Evolutionary conservation across 2,888 invertebrate species (phyloP), one percentile per base, ranked within the genome.

Genomic region (Drosophila trichaetosa): DNA sequence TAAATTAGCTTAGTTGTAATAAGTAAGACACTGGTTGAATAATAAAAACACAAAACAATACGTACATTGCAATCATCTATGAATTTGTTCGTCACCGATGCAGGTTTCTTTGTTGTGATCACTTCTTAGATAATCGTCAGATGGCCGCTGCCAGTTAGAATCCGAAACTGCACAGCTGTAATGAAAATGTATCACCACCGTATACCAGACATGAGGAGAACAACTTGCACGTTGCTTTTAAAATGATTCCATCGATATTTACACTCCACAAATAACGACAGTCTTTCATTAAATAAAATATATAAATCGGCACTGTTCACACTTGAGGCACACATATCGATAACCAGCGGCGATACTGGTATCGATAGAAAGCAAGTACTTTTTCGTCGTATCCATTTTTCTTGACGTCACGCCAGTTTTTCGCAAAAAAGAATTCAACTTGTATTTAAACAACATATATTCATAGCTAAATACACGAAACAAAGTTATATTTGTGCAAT

Each of bases 331-430:
- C 18, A 42, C 16, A 18, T 27, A 68, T 75, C 70, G 70, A 75
- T 68, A 54, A 7, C 4, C 10, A 16, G 16, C 36, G 4, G 13
- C 36, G 6, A 48, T 51, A 29, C 16, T 11, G 11, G 10, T 56
- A 76, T 76, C 76, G 72, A 76, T 67, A 46, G 29, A 16, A 60
- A 24, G 49, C 49, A 46, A 63, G 38, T 72, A 63, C 54, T 73
- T 76, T 76, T 76, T 67, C 33, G 70, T 61, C 67, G 79, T 53
- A 74, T 75, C 75, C 67, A 78, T 78, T 78, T 78, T 79, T 78
- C 79, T 75, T 70, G 78, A 78, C 78, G 79, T 78, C 78, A 70
- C 79, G 64, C 36, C 38, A 52, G 46, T 42, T 79, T 78, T 79
- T 79, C 57, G 79, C 79, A 79, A 79, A 70, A 68, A 36, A 27